These are phyloP conservation scores for Urophycis tenuis DNA, from an alignment of 2,797 vertebrate genomes.

Conservation along the genomic window DNA sequence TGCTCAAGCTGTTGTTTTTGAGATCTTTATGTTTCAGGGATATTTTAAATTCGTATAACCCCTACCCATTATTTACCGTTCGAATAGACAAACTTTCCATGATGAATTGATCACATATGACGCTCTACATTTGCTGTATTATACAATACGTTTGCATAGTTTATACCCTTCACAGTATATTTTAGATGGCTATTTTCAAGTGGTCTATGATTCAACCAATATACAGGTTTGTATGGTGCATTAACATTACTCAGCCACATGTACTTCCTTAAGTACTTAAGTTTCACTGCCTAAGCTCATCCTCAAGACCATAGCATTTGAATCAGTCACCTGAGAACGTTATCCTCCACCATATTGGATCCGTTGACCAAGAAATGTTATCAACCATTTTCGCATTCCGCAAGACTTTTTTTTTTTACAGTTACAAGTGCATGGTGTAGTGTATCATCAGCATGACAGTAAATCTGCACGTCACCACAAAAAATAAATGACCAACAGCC, in stretches of 20 bases:
- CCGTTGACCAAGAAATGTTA: constrained; percentile 48
- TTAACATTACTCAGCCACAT: constrained; percentile 23
- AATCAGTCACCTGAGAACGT: constrained; percentile 35
- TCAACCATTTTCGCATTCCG: constrained; percentile 63
- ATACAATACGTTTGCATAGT: constrained; percentile 12
- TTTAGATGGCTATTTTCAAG: background rate
- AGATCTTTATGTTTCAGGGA: background rate
- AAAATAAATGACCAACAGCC: constrained; percentile 27
- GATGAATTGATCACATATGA: background rate
- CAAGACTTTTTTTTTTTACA: constrained; percentile 50
- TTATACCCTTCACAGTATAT: constrained; percentile 1
- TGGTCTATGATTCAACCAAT: background rate
- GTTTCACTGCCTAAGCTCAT: constrained; percentile 31
- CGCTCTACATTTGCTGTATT: background rate
- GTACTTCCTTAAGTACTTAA: constrained; percentile 31
- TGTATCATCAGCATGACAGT: constrained; percentile 73
- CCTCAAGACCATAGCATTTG: constrained; percentile 32
- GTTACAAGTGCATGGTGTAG: constrained; percentile 72
- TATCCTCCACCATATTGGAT: constrained; percentile 29
- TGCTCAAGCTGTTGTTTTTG: background rate
- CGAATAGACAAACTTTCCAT: background rate
- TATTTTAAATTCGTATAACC: background rate
- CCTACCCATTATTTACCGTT: background rate
- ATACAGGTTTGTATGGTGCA: constrained; percentile 6
- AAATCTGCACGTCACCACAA: constrained; percentile 62